Conservation (phyloP, 2,797 vertebrate species). For the Squalus acanthias region DNA sequence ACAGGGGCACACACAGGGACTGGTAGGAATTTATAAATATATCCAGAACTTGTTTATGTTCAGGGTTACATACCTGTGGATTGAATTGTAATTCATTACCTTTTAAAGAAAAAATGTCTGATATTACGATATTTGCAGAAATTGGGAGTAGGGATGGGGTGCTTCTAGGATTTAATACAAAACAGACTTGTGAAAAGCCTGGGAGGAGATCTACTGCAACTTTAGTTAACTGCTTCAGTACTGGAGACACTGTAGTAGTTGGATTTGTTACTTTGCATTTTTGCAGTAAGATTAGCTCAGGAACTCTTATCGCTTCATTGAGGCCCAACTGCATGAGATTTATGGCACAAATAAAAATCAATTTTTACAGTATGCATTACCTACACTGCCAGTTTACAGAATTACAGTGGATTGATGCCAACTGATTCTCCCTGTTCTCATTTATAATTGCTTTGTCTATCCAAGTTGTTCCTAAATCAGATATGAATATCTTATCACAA, state of each 20-base stretch:
- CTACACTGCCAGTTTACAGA: conserved; percentile 40
- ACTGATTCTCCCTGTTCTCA: conserved; percentile 48
- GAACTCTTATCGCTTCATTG: conserved; percentile 8
- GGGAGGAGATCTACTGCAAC: background rate
- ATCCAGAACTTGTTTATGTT: background rate
- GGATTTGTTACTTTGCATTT: background rate
- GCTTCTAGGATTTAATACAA: background rate
- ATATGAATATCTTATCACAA: conserved; percentile 54
- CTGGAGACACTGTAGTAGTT: background rate
- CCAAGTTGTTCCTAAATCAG: conserved; percentile 52
- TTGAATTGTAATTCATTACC: background rate
- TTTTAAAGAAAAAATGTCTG: background rate
- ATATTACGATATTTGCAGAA: background rate
- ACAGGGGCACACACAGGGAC: background rate
- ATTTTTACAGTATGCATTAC: conserved; percentile 43
- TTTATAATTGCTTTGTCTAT: conserved; percentile 60
- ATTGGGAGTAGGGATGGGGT: background rate
- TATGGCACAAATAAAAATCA: conserved; percentile 47
- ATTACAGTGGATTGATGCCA: conserved; percentile 44
- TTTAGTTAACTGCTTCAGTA: background rate
- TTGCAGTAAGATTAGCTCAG: conserved; percentile 30
- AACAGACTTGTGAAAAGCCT: background rate
- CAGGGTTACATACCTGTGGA: background rate
- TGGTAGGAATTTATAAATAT: background rate
- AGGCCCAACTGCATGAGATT: background rate